These are phyloP conservation scores for Pantelozetes paolii DNA, from an alignment of 2,888 invertebrate genomes.

Conservation along the genomic window DNA sequence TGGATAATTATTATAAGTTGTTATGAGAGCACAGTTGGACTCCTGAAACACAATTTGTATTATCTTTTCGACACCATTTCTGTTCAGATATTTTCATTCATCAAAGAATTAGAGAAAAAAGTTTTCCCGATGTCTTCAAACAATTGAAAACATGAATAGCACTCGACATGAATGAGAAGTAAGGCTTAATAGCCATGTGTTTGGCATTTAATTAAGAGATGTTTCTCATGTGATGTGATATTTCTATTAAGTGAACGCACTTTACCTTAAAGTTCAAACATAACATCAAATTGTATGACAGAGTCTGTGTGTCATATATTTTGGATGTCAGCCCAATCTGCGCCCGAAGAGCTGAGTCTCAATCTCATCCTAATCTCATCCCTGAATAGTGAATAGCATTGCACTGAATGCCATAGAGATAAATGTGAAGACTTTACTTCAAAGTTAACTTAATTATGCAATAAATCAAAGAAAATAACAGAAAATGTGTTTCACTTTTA, in stretches of 20 bases:
- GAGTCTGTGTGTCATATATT: neutral
- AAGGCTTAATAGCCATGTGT: neutral
- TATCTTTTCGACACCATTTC: constrained; percentile 4
- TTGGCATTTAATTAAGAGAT: constrained; percentile 12
- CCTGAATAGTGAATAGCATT: too few species aligned
- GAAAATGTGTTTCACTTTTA: too few species aligned
- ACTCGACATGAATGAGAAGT: neutral
- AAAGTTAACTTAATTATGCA: constrained; percentile 23
- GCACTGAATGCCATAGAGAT: constrained; percentile 1
- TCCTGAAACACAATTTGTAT: constrained; percentile 3
- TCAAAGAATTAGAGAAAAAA: neutral
- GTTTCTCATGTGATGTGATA: neutral
- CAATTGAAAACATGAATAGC: neutral
- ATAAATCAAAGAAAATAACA: constrained; percentile 25
- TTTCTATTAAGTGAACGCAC: constrained; percentile 19
- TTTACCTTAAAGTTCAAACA: neutral
- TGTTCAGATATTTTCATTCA: neutral
- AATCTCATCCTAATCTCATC: constrained; percentile 23
- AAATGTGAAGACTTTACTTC: constrained; percentile 27
- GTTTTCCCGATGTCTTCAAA: neutral
- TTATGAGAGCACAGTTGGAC: neutral
- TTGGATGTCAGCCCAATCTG: constrained; percentile 13
- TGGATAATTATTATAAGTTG: too few species aligned
- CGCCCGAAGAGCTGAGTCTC: too few species aligned
- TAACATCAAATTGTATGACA: neutral